Evolutionary conservation across 2,113 vertebrate species (phyloP), one percentile per base, ranked within the genome.

Genomic region (Dipodomys spectabilis): DNA sequence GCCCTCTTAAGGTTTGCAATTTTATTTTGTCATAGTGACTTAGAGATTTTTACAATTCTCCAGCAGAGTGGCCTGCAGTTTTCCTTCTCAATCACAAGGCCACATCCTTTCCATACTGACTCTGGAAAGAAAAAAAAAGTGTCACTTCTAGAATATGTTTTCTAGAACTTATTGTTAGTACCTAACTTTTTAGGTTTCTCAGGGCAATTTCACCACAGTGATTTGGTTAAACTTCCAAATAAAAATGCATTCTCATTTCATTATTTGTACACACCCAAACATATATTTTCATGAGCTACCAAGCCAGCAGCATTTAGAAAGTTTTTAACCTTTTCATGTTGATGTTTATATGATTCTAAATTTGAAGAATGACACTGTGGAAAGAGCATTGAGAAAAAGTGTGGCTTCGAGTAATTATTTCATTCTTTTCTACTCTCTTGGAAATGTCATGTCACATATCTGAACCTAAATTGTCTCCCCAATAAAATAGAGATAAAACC

Each of bases 251-350:
- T 88, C 84, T 39, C 39, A 53, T 79, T 95, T 84, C 23, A 32
- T 80, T 95, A 90, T 90, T 82, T 95, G 65, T 90, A 75, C 28
- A 88, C 65, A 94, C 35, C 3, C 19, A 74, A 90, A 71, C 49
- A 90, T 73, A 72, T 73, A 82, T 90, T 96, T 80, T 89, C 85
- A 93, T 79, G 65, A 94, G 75, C 79, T 82, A 68, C 27, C 69
- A 49, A 82, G 69, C 68, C 69, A 71, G 49, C 53, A 86, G 28
- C 90, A 93, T 94, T 95, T 93, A 96, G 78, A 80, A 93, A 45
- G 60, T 86, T 95, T 92, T 95, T 96, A 96, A 95, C 96, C 85
- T 95, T 96, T 96, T 93, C 92, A 75, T 90, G 82, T 62, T 68
- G 67, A 71, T 82, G 71, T 96, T 96, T 95, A 92, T 93, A 79